phyloP scores from a whole-genome alignment of 2,888 invertebrate species.

The Cyrtodaria siliqua region DNA sequence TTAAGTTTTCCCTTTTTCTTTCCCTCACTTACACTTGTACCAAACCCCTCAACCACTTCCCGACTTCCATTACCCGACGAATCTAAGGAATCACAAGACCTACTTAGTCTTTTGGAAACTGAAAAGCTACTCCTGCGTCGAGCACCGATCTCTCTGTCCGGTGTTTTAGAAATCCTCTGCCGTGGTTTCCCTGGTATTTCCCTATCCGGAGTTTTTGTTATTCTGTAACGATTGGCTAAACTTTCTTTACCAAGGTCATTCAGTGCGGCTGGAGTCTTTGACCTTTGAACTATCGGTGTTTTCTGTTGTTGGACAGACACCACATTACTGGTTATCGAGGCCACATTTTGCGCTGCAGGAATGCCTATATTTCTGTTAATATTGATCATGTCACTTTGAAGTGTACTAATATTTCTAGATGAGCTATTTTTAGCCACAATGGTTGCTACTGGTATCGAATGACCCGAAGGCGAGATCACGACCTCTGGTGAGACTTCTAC shows the following conservation, averaged over 20 bases:
- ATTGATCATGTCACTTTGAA: neutral
- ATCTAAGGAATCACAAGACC: constrained; percentile 70
- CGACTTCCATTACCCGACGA: constrained; percentile 44
- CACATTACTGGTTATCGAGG: neutral
- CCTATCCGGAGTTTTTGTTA: constrained; percentile 53
- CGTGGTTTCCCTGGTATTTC: constrained; percentile 23
- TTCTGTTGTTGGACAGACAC: neutral
- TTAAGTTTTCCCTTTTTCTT: constrained; percentile 70
- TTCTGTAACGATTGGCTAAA: constrained; percentile 46
- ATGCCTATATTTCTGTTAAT: neutral
- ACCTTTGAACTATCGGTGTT: constrained; percentile 27
- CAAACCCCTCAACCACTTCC: constrained; percentile 26
- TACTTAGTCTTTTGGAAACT: constrained; percentile 45
- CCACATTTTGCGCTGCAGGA: neutral
- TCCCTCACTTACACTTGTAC: constrained; percentile 18
- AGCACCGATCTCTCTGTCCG: constrained; percentile 43
- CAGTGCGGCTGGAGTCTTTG: constrained; percentile 41
- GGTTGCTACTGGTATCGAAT: neutral
- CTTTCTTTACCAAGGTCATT: constrained; percentile 53
- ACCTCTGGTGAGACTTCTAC: constrained; percentile 48
- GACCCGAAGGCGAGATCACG: constrained; percentile 20
- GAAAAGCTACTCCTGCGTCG: constrained; percentile 48
- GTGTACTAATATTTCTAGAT: neutral
- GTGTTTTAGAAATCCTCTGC: constrained; percentile 51
- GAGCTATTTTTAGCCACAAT: constrained; percentile 23